Conservation (phyloP, 37 sponge, comb jelly and placozoan species). For the Amphimedon queenslandica region DNA sequence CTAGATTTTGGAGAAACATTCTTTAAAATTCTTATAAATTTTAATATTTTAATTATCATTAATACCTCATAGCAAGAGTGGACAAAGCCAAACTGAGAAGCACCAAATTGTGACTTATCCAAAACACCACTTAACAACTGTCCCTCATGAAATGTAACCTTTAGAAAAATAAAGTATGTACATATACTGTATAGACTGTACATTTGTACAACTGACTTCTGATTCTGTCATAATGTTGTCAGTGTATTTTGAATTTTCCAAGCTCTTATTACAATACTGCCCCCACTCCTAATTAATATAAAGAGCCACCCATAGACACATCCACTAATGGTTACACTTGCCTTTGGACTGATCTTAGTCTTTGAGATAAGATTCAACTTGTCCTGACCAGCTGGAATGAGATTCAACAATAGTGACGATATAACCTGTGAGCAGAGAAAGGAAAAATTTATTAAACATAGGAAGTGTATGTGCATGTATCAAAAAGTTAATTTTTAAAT, state of each 20-base stretch:
- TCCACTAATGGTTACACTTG: neutral
- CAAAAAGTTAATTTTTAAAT: too few relatives aligned
- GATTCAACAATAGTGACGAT: constrained; percentile 80
- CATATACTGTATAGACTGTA: neutral
- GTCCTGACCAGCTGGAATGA: constrained; percentile 60
- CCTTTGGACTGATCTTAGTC: constrained; percentile 72
- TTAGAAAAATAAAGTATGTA: neutral
- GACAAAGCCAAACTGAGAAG: constrained; percentile 86
- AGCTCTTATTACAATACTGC: neutral
- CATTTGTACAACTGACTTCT: constrained; percentile 18
- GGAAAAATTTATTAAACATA: neutral
- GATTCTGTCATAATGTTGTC: constrained; percentile 64
- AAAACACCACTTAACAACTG: constrained; percentile 92
- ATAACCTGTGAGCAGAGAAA: constrained; percentile 39
- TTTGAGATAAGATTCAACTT: constrained; percentile 71
- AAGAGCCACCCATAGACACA: neutral
- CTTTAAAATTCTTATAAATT: too few relatives aligned
- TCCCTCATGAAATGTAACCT: constrained; percentile 86
- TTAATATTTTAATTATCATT: neutral
- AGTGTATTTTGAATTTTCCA: constrained; percentile 6
- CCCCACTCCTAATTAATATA: constrained; percentile 33
- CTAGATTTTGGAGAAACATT: too few relatives aligned
- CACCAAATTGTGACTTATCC: constrained; percentile 95
- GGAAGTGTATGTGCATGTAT: too few relatives aligned
- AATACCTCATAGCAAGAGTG: constrained; percentile 86